Conservation (phyloP, 2,888 invertebrate genomes). For the Lutraria lutraria region DNA sequence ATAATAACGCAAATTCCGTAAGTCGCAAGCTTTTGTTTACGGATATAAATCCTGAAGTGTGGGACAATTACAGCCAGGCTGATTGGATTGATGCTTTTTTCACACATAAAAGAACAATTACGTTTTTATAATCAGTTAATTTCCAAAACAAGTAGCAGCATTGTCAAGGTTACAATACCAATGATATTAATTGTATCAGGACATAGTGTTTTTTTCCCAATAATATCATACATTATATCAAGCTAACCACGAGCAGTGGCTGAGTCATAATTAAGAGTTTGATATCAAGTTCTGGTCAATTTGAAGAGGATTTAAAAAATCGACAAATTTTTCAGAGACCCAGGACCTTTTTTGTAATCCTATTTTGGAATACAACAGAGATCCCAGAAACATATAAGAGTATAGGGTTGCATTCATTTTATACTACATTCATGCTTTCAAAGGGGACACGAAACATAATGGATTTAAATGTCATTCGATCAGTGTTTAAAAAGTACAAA, state of each 20-base stretch:
- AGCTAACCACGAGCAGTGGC: not conserved
- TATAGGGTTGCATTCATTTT: no score
- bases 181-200: not conserved
- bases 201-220: not conserved
- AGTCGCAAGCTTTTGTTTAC: not conserved
- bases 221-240: slow-evolving; percentile 1
- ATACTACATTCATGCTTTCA: no score
- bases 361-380: no score
- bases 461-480: no score
- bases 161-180: not conserved
- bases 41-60: not conserved
- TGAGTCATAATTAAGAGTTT: slow-evolving; percentile 11
- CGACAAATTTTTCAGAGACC: no score
- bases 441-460: no score
- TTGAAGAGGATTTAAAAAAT: no score
- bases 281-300: not conserved
- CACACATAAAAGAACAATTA: slow-evolving; percentile 15
- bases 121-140: not conserved
- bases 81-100: slow-evolving; percentile 15
- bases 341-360: no score
- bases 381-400: no score
- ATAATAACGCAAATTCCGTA: not conserved
- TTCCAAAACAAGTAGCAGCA: not conserved
- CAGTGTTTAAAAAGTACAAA: no score
- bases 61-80: not conserved